These are phyloP conservation scores for Calameuta idolon DNA, from an alignment of 2,888 invertebrate genomes.

Conservation along the genomic window DNA sequence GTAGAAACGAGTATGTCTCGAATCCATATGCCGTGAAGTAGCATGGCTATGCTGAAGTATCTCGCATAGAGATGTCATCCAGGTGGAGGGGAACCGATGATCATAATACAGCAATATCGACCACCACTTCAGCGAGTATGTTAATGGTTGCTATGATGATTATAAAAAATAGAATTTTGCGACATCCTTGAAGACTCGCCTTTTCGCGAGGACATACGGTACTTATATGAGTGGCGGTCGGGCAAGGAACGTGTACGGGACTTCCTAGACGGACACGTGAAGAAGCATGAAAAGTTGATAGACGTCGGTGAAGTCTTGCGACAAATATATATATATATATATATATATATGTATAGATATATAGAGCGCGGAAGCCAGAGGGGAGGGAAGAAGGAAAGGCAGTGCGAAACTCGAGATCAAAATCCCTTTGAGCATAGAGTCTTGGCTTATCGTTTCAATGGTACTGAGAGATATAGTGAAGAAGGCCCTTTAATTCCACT, in stretches of 20 bases:
- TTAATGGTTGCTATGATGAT: neutral
- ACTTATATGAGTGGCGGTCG: neutral
- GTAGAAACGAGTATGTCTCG: slow-evolving; percentile 1
- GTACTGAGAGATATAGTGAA: neutral
- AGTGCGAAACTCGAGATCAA: neutral
- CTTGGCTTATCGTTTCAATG: neutral
- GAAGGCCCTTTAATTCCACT: too few relatives aligned
- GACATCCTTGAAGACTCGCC: neutral
- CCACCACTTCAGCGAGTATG: neutral
- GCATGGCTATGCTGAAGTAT: neutral
- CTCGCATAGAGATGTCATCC: neutral
- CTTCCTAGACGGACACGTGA: neutral
- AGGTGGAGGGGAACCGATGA: neutral
- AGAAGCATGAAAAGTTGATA: neutral
- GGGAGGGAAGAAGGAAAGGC: neutral
- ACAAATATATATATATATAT: neutral
- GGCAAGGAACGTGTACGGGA: neutral
- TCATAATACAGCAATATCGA: neutral
- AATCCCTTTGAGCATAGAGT: neutral
- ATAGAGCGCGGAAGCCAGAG: neutral
- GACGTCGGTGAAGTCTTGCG: neutral
- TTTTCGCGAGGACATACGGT: neutral
- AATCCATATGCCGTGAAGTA: neutral
- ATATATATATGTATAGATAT: too few relatives aligned
- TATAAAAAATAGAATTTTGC: neutral